Conservation (phyloP, 2,888 invertebrate genomes). For the Chymomyza caudatula region DNA sequence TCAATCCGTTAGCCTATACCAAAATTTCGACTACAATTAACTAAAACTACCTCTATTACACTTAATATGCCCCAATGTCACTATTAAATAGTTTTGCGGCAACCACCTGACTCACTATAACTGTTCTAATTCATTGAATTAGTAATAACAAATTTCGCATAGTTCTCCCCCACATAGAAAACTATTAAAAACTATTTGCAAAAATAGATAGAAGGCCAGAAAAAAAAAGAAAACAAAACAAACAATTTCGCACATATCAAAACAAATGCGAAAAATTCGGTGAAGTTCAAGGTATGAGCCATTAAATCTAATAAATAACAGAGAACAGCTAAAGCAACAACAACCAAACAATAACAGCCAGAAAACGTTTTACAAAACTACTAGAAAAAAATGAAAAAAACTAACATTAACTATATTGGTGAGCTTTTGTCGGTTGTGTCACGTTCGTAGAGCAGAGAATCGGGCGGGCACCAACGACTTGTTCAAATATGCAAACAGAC, state of each 20-base stretch:
- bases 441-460: not conserved
- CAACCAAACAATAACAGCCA: constrained; percentile 4
- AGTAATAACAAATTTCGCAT: not conserved
- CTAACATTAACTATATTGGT: constrained; percentile 33
- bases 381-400: constrained; percentile 8
- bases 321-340: constrained; percentile 17
- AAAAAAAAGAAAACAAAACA: constrained; percentile 7
- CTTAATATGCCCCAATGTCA: not conserved
- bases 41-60: not conserved
- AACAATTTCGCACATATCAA: constrained; percentile 53
- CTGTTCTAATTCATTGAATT: not conserved
- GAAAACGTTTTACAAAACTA: constrained; percentile 24
- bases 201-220: not conserved
- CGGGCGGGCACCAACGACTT: not conserved
- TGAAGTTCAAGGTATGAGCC: constrained; percentile 75
- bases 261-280: constrained; percentile 73
- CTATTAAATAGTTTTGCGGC: not conserved
- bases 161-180: not conserved
- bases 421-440: not conserved
- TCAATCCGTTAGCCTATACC: not conserved
- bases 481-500: not conserved
- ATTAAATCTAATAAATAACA: constrained; percentile 46
- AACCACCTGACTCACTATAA: constrained; percentile 7
- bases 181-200: not conserved
- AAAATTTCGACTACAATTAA: not conserved